Evolutionary conservation across 1,140 invertebrate genomes (phyloP).

Genomic region (Drosophila teissieri): DNA sequence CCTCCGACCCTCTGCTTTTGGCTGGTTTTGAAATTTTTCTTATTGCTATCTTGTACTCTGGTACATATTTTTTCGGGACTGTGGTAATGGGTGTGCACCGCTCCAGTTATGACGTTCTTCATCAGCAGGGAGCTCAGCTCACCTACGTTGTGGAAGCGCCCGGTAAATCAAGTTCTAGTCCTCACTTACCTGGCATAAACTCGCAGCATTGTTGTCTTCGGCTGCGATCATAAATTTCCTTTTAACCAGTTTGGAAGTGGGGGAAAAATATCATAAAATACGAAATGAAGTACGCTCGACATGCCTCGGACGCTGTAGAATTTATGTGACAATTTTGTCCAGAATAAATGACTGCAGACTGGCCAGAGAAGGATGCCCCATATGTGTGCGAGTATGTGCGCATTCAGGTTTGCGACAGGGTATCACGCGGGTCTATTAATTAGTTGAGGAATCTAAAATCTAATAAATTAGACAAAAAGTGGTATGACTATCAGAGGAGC

Average conservation of each 20-base stretch:
- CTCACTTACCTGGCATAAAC: constrained; percentile 43
- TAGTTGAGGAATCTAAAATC: background rate
- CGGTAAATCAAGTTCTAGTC: constrained; percentile 36
- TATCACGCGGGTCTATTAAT: constrained; percentile 24
- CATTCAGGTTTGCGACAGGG: constrained; percentile 42
- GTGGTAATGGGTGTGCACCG: constrained; percentile 51
- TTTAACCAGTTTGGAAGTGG: constrained; percentile 63
- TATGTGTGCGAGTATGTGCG: constrained; percentile 25
- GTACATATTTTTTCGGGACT: constrained; percentile 50
- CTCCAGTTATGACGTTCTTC: constrained; percentile 28
- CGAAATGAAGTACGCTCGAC: constrained; percentile 80
- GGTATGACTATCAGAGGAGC: too few relatives aligned
- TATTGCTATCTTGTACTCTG: constrained; percentile 21
- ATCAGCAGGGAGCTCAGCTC: constrained; percentile 12
- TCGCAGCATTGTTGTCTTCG: constrained; percentile 48
- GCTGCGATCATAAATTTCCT: constrained; percentile 62
- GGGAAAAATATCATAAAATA: constrained; percentile 77
- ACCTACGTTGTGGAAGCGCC: constrained; percentile 13
- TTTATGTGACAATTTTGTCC: constrained; percentile 80
- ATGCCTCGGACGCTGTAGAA: constrained; percentile 70
- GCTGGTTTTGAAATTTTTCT: constrained; percentile 42
- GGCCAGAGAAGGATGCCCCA: constrained; percentile 31
- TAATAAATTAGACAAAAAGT: background rate
- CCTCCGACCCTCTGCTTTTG: constrained; percentile 7
- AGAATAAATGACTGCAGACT: constrained; percentile 69